phyloP scores from a whole-genome alignment of 2,113 vertebrate species.

The Oryzias celebensis region DNA sequence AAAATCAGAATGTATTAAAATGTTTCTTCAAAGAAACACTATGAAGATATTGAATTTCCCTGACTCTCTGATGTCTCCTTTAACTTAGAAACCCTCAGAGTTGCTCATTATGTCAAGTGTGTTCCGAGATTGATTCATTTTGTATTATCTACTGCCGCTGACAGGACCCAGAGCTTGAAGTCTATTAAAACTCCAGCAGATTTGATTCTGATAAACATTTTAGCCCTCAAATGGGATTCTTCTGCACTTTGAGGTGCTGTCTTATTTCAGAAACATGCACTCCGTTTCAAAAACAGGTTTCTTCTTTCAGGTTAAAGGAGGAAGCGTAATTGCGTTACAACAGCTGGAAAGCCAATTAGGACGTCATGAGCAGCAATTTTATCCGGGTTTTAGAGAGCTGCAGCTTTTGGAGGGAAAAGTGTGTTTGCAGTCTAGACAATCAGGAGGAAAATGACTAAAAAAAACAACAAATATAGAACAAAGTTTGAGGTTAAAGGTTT shows the following conservation, averaged over 20 bases:
- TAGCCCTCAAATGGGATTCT: constrained; percentile 35
- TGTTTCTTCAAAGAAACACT: constrained; percentile 28
- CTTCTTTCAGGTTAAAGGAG: constrained; percentile 22
- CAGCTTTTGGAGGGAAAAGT: too few relatives aligned
- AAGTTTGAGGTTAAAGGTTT: too few relatives aligned
- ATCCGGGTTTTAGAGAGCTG: constrained; percentile 12
- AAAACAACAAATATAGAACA: too few relatives aligned
- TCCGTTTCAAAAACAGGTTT: constrained; percentile 23
- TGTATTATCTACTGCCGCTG: constrained; percentile 22
- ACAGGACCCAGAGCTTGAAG: constrained; percentile 14
- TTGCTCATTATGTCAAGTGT: constrained; percentile 29
- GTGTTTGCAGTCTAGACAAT: too few relatives aligned
- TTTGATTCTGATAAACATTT: constrained; percentile 37
- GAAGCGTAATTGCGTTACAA: constrained; percentile 38
- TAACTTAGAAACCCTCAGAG: constrained; percentile 10
- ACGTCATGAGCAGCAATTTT: not conserved
- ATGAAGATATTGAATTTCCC: constrained; percentile 19
- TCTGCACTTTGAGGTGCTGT: constrained; percentile 28
- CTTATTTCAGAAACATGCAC: constrained; percentile 38
- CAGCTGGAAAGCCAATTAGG: constrained; percentile 40
- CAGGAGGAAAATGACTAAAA: too few relatives aligned
- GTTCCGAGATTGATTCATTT: constrained; percentile 44
- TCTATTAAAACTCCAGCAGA: constrained; percentile 30
- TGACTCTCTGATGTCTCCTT: constrained; percentile 20
- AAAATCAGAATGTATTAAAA: constrained; percentile 13